These are phyloP conservation scores for Thera britannica DNA, from an alignment of 2,888 invertebrate species.

Conservation along the genomic window DNA sequence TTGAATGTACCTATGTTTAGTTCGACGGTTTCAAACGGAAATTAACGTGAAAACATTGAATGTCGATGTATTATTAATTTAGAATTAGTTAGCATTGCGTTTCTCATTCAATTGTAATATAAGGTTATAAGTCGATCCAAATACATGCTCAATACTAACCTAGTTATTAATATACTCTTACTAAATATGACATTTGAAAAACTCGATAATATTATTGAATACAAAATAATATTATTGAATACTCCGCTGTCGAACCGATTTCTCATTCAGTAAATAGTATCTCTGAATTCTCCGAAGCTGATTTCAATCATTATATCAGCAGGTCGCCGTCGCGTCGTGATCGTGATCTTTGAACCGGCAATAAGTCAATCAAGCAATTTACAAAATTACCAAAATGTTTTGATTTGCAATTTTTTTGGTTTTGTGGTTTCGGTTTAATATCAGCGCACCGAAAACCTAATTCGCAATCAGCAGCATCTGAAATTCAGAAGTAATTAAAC, in stretches of 20 bases:
- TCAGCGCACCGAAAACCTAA: neutral
- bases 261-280: neutral
- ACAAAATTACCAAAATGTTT: neutral
- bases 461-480: conserved; percentile 7
- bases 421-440: neutral
- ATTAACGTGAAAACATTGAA: conserved; percentile 26
- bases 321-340: too few relatives aligned
- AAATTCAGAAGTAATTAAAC: conserved; percentile 13
- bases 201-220: neutral
- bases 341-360: too few relatives aligned
- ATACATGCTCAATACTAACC: neutral
- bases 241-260: neutral
- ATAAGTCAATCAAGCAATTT: too few relatives aligned
- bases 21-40: conserved; percentile 19
- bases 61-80: conserved; percentile 29
- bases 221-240: neutral
- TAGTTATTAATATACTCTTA: too few relatives aligned
- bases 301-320: too few relatives aligned
- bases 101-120: conserved; percentile 14
- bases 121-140: neutral
- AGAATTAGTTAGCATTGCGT: conserved; percentile 14
- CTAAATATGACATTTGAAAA: neutral
- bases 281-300: too few relatives aligned
- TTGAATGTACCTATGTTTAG: conserved; percentile 3
- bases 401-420: neutral